phyloP scores from a whole-genome alignment of 2,113 vertebrate species.

The Seriola dumerili region DNA sequence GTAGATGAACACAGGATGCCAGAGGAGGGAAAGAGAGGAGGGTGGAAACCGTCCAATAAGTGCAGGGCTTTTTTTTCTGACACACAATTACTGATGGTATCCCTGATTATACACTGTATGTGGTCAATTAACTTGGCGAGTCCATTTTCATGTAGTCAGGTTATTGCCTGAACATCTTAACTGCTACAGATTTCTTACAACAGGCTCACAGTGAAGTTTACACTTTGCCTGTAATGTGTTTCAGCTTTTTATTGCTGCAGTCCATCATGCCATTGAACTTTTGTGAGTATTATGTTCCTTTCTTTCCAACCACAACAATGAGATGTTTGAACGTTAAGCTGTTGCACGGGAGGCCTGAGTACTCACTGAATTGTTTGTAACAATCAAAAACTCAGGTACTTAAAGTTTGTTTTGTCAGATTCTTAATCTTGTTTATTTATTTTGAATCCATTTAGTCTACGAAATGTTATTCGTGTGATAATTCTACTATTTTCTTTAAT shows the following conservation, averaged over 20 bases:
- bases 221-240: neutral
- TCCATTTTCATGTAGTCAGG: neutral
- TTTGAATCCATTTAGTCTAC: neutral
- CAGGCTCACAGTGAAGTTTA: neutral
- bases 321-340: neutral
- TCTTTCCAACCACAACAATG: neutral
- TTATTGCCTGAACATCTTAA: no score
- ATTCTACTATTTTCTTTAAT: neutral
- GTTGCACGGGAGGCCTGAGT: neutral
- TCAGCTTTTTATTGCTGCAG: neutral
- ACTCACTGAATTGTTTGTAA: neutral
- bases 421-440: neutral
- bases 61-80: neutral
- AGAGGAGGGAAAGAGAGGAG: conserved; percentile 27
- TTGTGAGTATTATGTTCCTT: neutral
- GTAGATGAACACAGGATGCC: conserved; percentile 19
- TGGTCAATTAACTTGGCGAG: neutral
- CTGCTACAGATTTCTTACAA: neutral
- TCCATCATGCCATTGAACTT: neutral
- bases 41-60: conserved; percentile 47
- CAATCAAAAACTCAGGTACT: neutral
- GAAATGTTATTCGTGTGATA: neutral
- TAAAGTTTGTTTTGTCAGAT: neutral
- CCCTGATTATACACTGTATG: neutral
- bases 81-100: neutral